Conservation (phyloP, 1,140 invertebrate genomes). For the Conopomorpha cramerella region DNA sequence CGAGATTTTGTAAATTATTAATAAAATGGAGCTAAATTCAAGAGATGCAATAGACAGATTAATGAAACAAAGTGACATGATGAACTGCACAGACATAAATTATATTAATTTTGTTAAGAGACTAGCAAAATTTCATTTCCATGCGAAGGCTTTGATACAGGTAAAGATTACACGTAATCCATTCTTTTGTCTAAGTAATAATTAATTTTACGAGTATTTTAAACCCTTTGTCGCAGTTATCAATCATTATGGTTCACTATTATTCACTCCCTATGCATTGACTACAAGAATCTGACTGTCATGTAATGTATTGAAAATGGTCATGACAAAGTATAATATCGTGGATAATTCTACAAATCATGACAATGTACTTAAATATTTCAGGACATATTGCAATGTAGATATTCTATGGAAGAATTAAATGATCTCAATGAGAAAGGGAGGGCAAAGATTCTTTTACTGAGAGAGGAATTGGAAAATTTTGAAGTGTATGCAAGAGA, state of each 20-base stretch:
- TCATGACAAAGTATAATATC: too few relatives aligned
- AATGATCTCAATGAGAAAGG: slow-evolving; percentile 76
- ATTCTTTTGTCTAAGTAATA: not conserved
- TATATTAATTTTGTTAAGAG: slow-evolving; percentile 56
- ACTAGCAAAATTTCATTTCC: slow-evolving; percentile 72
- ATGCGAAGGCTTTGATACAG: slow-evolving; percentile 78
- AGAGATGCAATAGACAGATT: slow-evolving; percentile 15
- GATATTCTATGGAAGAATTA: slow-evolving; percentile 68
- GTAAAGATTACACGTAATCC: slow-evolving; percentile 43
- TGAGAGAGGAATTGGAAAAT: slow-evolving; percentile 71
- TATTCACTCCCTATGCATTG: too few relatives aligned
- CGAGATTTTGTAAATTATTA: not conserved
- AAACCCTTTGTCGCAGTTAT: not conserved
- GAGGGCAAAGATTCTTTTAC: slow-evolving; percentile 65
- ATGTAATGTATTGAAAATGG: too few relatives aligned
- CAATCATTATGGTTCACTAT: not conserved
- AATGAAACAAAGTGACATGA: slow-evolving; percentile 12
- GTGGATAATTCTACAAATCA: too few relatives aligned
- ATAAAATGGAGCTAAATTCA: slow-evolving; percentile 16
- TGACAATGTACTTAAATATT: too few relatives aligned
- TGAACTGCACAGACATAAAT: slow-evolving; percentile 22
- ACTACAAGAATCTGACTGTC: not conserved
- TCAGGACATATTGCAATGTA: slow-evolving; percentile 59
- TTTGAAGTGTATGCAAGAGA: slow-evolving; percentile 70
- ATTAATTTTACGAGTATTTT: not conserved